These are phyloP conservation scores for Eidolon dupreanum DNA, from an alignment of 2,797 vertebrate genomes.

Conservation along the genomic window DNA sequence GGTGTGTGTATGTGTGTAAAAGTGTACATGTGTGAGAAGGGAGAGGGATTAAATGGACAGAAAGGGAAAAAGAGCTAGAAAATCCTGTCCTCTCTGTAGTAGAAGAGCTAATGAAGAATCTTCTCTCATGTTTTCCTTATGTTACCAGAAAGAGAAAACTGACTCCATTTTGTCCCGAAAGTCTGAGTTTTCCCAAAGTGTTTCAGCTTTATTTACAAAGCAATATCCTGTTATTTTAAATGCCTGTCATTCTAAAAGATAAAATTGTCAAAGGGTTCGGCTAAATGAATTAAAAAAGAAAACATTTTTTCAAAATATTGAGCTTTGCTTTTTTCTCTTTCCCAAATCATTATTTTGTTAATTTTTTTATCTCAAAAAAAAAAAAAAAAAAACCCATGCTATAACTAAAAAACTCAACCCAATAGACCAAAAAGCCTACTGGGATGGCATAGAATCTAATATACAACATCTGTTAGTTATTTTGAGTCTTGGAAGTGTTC, in stretches of 20 bases:
- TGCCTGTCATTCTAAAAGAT: neutral
- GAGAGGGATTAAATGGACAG: neutral
- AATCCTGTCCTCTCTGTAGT: neutral
- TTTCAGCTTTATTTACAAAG: neutral
- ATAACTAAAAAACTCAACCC: neutral
- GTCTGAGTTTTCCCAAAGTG: neutral
- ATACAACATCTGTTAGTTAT: neutral
- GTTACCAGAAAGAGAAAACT: neutral
- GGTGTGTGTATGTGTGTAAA: neutral
- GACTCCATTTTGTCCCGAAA: conserved; percentile 7
- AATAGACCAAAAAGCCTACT: neutral
- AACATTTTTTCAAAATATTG: neutral
- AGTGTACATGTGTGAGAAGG: neutral
- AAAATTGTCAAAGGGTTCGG: neutral
- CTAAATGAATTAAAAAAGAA: too few relatives aligned
- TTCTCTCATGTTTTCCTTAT: neutral
- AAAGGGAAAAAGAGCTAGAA: neutral
- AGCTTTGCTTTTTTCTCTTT: neutral
- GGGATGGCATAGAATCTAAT: neutral
- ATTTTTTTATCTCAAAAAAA: neutral
- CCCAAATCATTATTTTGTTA: neutral
- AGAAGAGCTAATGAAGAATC: neutral
- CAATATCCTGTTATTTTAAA: neutral
- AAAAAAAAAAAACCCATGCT: neutral
- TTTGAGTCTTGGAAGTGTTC: neutral